Base-by-base conservation (phyloP, 2,113 vertebrate genomes). In the Zosterops borbonicus region DNA sequence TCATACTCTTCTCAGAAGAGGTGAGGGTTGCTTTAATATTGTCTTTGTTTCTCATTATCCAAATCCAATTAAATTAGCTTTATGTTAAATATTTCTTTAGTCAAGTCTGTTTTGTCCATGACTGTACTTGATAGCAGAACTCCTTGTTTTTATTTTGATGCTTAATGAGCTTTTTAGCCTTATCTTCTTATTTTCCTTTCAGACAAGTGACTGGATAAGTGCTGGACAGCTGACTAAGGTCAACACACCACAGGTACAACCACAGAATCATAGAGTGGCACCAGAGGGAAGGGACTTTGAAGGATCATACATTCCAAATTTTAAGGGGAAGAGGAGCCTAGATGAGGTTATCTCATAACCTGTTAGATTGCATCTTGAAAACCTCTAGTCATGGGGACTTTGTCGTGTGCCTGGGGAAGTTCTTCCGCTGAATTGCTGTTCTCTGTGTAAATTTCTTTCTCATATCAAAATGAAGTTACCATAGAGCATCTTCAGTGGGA, bases 341-440 rank as follows among this genome's bases (percentile, higher is more conserved):
- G 37, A 35, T 56, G 49, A 79, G 41, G 41, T 71, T 79, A 47
- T n/a, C 49, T 64, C 16, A 23, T 49, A 64, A 56, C 25, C 23
- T 69, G 53, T 41, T 44, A 85, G 69, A 68, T 9, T 47, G 8
- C 6, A 39, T 44, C 44, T 41, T 74, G 44, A 47, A 89, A 83
- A 89, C 4, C 8, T 69, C 24, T 24, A 39, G 31, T 42, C 20
- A 46, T 31, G 41, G 8, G 9, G 3, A 23, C 9, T 60, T 5
- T 79, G 14, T 50, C 18, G 6, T 0, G 0, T 56, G 9, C 8
- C 19, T 56, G 9, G 6, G 12, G 9, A 67, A 11, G 10, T 46
- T 80, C 18, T 53, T 91, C 22, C n/a, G n/a, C 17, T 58, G 42
- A 52, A 10, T 42, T 46, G 16, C 20, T 75, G 11, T 70, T 84